Evolutionary conservation across 1,140 invertebrate species (phyloP).

Genomic region (Chlorops oryzae): DNA sequence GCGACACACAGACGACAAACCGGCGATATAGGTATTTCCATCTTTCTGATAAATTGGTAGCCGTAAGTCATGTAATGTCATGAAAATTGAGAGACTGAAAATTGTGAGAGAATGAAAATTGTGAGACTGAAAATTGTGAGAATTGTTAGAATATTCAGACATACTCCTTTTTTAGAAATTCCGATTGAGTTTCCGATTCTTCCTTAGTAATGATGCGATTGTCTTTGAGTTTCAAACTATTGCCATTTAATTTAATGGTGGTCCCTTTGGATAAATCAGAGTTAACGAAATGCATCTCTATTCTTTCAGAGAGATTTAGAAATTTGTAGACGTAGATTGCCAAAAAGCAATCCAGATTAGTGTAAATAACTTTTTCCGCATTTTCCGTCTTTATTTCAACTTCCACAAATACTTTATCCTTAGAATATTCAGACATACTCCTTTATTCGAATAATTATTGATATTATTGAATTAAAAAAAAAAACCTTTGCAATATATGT

Average conservation of each 20-base stretch:
- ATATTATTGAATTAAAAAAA: too few relatives aligned
- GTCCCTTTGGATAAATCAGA: too few relatives aligned
- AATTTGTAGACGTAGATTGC: constrained; percentile 34
- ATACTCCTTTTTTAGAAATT: neutral
- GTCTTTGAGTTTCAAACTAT: constrained; percentile 38
- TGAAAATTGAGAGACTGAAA: too few relatives aligned
- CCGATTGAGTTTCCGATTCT: too few relatives aligned
- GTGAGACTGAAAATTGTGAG: too few relatives aligned
- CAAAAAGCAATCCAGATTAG: constrained; percentile 34
- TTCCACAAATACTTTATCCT: constrained; percentile 44
- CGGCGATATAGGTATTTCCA: constrained; percentile 57
- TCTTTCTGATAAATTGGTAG: constrained; percentile 48
- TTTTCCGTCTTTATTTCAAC: constrained; percentile 37
- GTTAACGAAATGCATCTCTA: too few relatives aligned
- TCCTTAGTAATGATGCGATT: constrained; percentile 34
- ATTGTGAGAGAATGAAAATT: too few relatives aligned
- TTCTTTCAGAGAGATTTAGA: too few relatives aligned
- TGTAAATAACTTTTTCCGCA: constrained; percentile 36
- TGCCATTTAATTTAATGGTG: too few relatives aligned
- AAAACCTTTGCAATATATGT: too few relatives aligned
- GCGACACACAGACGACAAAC: constrained; percentile 60
- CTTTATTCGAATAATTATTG: too few relatives aligned
- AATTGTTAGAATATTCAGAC: neutral
- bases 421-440: too few relatives aligned
- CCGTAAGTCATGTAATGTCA: constrained; percentile 30